A percentile compares a stretch with the other conserved stretches of the same genome.
These are phyloP conservation scores for Athene noctua DNA, from an alignment of 2,113 vertebrate genomes.

Conservation along the genomic window DNA sequence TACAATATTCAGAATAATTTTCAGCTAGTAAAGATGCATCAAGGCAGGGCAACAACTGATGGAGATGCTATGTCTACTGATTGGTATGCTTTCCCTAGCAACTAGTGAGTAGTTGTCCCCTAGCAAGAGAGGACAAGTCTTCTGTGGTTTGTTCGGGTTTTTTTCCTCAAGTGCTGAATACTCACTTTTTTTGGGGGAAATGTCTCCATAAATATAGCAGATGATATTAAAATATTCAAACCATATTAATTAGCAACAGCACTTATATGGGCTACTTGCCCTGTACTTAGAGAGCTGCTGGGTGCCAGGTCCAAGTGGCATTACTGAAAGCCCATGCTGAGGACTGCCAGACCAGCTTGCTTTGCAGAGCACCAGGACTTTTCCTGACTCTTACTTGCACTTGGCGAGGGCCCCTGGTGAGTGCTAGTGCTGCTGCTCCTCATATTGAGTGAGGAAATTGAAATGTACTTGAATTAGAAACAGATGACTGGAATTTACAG, in stretches of 20 bases:
- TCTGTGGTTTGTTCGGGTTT: too few relatives aligned
- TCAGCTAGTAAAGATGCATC: background rate
- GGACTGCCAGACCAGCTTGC: background rate
- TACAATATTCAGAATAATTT: background rate
- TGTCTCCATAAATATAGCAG: background rate
- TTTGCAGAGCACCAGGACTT: background rate
- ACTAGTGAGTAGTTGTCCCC: background rate
- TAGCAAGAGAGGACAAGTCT: background rate
- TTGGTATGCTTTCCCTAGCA: background rate
- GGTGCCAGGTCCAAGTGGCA: background rate
- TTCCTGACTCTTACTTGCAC: slow-evolving; percentile 14
- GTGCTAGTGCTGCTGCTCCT: slow-evolving; percentile 16
- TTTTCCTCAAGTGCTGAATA: background rate
- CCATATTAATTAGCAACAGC: background rate
- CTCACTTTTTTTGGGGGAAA: background rate
- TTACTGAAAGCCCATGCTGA: background rate
- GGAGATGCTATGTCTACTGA: background rate
- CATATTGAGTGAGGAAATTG: slow-evolving; percentile 48
- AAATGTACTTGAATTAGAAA: slow-evolving; percentile 55
- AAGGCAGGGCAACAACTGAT: background rate
- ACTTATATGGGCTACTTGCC: background rate
- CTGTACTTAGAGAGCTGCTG: background rate
- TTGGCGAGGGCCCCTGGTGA: background rate
- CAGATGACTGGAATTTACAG: slow-evolving; percentile 57
- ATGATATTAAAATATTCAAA: background rate